These are phyloP conservation scores for Naso thynnoides DNA, from an alignment of 2,797 vertebrate genomes.

Conservation along the genomic window DNA sequence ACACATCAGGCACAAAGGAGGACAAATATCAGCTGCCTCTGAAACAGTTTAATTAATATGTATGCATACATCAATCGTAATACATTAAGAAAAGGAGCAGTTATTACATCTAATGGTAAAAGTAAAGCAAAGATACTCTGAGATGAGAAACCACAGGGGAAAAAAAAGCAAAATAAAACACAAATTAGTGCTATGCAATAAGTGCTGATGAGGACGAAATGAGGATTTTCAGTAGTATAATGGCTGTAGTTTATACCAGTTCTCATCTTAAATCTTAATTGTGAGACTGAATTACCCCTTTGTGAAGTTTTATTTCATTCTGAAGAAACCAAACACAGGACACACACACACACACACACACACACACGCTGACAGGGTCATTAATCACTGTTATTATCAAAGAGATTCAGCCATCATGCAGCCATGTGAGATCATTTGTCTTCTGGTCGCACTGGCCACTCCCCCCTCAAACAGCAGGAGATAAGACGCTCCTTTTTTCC, in stretches of 20 bases:
- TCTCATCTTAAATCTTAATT: not conserved
- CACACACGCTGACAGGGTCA: not conserved
- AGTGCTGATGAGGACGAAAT: too few species aligned
- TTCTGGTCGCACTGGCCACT: conserved; percentile 38
- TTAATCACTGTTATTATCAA: conserved; percentile 43
- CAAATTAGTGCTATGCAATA: too few species aligned
- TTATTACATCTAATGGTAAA: not conserved
- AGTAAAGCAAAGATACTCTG: too few species aligned
- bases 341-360: not conserved
- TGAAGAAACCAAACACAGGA: conserved; percentile 6
- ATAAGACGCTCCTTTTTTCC: conserved; percentile 15
- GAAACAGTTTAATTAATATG: too few species aligned
- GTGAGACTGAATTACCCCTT: not conserved
- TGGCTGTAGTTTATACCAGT: not conserved
- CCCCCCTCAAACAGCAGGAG: conserved; percentile 18
- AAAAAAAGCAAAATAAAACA: too few species aligned
- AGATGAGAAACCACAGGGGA: too few species aligned
- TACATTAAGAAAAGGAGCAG: too few species aligned
- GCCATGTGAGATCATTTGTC: conserved; percentile 31
- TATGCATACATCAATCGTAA: too few species aligned
- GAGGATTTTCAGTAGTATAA: not conserved
- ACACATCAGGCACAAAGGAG: too few species aligned
- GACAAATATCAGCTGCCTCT: not conserved
- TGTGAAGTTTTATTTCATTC: not conserved
- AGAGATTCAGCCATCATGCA: conserved; percentile 1